These are phyloP conservation scores for Xiphorhynchus elegans DNA, from an alignment of 2,113 vertebrate species.

Conservation along the genomic window DNA sequence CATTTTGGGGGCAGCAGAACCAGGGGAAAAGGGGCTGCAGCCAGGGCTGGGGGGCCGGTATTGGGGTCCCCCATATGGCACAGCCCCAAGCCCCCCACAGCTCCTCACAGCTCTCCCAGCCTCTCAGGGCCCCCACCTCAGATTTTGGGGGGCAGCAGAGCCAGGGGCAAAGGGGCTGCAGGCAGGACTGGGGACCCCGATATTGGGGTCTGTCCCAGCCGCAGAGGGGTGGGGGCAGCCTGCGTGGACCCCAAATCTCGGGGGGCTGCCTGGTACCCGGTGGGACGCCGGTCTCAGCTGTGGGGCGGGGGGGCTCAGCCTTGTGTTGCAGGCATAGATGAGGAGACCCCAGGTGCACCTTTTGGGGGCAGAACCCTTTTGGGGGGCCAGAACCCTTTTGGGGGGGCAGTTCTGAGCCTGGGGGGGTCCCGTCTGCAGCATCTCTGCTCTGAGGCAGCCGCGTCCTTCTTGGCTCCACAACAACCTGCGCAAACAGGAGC, in stretches of 20 bases:
- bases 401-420: not conserved
- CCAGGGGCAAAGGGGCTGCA: not conserved
- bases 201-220: not conserved
- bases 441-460: not conserved
- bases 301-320: not conserved
- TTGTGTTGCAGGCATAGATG: rapidly evolving
- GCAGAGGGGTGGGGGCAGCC: rapidly evolving
- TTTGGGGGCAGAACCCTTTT: too few species aligned
- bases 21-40: not conserved
- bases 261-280: not conserved
- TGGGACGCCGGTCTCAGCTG: not conserved
- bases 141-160: not conserved
- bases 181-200: rapidly evolving
- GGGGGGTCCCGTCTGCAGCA: not conserved
- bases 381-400: too few species aligned
- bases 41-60: rapidly evolving
- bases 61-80: not conserved
- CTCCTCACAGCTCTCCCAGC: too few species aligned
- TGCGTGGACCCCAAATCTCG: not conserved
- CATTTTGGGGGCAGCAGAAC: not conserved
- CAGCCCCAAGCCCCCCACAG: too few species aligned
- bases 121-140: too few species aligned
- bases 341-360: not conserved
- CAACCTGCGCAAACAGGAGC: conserved; percentile 22
- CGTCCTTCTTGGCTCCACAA: not conserved